Base-by-base conservation (phyloP, 2,797 vertebrate species). In the Momotus momota region DNA sequence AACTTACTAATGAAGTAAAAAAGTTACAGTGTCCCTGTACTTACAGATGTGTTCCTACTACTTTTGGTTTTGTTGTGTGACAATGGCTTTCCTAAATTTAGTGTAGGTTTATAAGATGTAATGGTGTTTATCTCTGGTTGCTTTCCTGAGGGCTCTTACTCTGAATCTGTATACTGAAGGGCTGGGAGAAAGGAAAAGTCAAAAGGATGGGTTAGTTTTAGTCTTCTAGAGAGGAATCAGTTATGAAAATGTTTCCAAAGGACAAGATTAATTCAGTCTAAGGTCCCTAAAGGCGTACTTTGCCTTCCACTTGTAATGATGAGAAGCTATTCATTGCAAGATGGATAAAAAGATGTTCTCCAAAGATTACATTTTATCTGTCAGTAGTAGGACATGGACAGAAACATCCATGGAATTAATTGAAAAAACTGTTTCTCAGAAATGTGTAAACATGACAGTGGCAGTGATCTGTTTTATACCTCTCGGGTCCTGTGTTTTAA, bases 371-470 rank as follows among this genome's bases (percentile, higher is more conserved):
- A 65, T 88, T 95, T 96, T 95, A 83, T 91, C 65, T 86, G 65
- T 85, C 72, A 81, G 26, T 65, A 40, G 82, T 51, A 74, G 82
- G 80, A 79, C 65, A 62, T 0, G 10, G 91, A 75, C 79, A 88
- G 89, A 88, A 93, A 43, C 62, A 90, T 71, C 69, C 85, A 65
- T 86, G 75, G 95, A 95, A 93, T 90, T 94, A 96, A 94, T 96
- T 97, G 74, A 48, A 67, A 91, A 91, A 70, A 55, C 51, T 54
- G 51, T 86, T 96, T 86, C 83, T 92, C 92, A 90, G 83, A 79
- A 93, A 75, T 91, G 16, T 90, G 86, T 95, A 97, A 96, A 96
- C 93, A 93, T 88, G 92, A 90, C 92, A 93, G 62, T 79, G 81
- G 27, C 77, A 86, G 90, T 94, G 90, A 94, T 96, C 88, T 96